phyloP scores from a whole-genome alignment of 2,888 invertebrate genomes.

The Cataglyphis cursor region DNA sequence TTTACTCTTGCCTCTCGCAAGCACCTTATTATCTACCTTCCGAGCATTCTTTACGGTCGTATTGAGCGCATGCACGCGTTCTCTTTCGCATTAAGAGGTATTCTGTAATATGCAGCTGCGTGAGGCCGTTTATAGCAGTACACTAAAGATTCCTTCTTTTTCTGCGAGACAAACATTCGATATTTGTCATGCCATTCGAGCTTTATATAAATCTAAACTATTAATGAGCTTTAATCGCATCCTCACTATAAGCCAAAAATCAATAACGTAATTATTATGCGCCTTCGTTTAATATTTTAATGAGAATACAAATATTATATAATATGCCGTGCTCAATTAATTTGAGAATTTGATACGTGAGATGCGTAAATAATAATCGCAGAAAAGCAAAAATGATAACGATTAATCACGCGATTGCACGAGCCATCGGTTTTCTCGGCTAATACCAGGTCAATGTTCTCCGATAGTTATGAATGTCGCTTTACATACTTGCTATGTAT shows the following conservation, averaged over 20 bases:
- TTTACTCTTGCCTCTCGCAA: constrained; percentile 48
- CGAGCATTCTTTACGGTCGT: constrained; percentile 43
- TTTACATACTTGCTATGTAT: constrained; percentile 9
- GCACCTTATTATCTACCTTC: constrained; percentile 42
- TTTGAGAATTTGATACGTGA: not conserved
- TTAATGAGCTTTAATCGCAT: not conserved
- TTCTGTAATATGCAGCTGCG: constrained; percentile 37
- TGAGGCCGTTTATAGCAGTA: constrained; percentile 4
- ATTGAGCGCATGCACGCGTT: constrained; percentile 21
- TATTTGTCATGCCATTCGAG: not conserved
- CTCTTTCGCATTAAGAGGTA: constrained; percentile 27
- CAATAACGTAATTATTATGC: not conserved
- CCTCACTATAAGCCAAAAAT: not conserved
- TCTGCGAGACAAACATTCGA: not conserved
- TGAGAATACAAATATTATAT: not conserved
- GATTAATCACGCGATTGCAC: not conserved
- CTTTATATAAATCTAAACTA: not conserved
- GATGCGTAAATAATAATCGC: not conserved
- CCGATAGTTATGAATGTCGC: not conserved
- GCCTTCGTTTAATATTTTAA: not conserved
- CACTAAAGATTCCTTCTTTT: constrained; percentile 18
- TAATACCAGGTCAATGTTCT: constrained; percentile 7
- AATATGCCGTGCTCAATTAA: too few species aligned
- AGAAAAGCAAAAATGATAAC: not conserved
- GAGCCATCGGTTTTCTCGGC: not conserved